phyloP scores from a whole-genome alignment of 2,888 invertebrate species.

The Pseudanteris insignis region DNA sequence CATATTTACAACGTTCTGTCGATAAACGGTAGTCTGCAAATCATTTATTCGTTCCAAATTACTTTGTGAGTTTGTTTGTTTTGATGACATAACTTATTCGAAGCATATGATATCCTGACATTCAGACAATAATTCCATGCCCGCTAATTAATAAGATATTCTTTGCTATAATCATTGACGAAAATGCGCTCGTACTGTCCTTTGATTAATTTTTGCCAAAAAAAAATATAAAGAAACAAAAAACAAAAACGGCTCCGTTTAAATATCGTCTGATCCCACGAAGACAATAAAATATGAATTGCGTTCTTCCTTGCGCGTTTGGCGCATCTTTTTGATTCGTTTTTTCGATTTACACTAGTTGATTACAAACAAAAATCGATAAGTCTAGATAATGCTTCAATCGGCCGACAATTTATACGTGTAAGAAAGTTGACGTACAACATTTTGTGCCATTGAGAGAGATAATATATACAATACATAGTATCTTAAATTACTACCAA shows the following conservation, averaged over 20 bases:
- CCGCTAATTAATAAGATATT: constrained; percentile 4
- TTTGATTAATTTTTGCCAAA: no score
- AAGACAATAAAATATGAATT: constrained; percentile 43
- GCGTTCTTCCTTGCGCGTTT: constrained; percentile 38
- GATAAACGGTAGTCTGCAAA: no score
- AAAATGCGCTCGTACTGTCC: background rate
- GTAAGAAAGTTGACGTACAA: constrained; percentile 23
- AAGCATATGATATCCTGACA: no score
- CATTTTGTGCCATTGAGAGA: constrained; percentile 34
- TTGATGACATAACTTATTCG: no score
- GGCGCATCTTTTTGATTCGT: constrained; percentile 40
- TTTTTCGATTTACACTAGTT: constrained; percentile 39
- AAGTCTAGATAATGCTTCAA: constrained; percentile 18
- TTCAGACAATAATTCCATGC: constrained; percentile 25
- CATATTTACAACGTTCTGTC: no score
- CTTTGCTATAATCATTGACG: constrained; percentile 8
- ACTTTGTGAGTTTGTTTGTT: no score
- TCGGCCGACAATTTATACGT: constrained; percentile 16
- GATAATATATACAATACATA: constrained; percentile 8
- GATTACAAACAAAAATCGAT: constrained; percentile 27
- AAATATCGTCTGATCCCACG: constrained; percentile 36
- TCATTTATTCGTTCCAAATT: no score
- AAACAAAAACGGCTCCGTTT: constrained; percentile 33
- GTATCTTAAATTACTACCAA: no score
- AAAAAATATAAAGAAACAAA: background rate